Conservation (phyloP, 2,797 vertebrate species). For the Channallabes apus region DNA sequence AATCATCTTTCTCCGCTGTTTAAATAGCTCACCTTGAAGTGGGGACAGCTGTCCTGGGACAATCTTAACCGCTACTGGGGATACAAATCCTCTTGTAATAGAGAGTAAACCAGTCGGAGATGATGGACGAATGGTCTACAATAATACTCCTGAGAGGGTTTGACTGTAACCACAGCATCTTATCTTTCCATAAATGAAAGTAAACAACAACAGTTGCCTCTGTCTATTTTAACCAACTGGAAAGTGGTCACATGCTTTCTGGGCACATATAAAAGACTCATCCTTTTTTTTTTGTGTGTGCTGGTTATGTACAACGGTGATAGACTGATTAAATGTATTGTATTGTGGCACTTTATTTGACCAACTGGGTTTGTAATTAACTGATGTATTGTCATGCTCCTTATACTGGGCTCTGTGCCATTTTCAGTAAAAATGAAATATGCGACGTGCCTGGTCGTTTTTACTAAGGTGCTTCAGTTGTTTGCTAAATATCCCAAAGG, state of each 20-base stretch:
- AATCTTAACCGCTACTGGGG: constrained; percentile 26
- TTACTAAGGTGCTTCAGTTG: background rate
- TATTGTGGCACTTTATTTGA: constrained; percentile 26
- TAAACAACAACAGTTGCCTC: constrained; percentile 43
- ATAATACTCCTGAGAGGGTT: background rate
- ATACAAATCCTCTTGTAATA: constrained; percentile 20
- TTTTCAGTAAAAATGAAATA: constrained; percentile 45
- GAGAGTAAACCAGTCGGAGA: constrained; percentile 16
- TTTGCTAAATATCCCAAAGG: background rate
- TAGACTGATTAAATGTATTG: background rate
- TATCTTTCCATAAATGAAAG: constrained; percentile 41
- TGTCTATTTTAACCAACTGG: constrained; percentile 30
- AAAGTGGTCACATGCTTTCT: constrained; percentile 29
- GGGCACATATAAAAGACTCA: constrained; percentile 3
- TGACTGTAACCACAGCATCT: constrained; percentile 18
- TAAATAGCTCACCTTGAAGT: constrained; percentile 32
- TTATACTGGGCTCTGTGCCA: constrained; percentile 50
- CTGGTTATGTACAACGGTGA: constrained; percentile 1
- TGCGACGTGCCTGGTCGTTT: background rate
- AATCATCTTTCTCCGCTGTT: constrained; percentile 21
- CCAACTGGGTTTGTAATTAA: constrained; percentile 48
- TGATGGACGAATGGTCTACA: constrained; percentile 37
- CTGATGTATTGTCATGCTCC: constrained; percentile 47
- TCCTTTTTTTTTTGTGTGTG: constrained; percentile 1
- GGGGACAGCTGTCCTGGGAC: constrained; percentile 22